These are phyloP conservation scores for Microctonus hyperodae DNA, from an alignment of 2,888 invertebrate genomes.

Conservation along the genomic window DNA sequence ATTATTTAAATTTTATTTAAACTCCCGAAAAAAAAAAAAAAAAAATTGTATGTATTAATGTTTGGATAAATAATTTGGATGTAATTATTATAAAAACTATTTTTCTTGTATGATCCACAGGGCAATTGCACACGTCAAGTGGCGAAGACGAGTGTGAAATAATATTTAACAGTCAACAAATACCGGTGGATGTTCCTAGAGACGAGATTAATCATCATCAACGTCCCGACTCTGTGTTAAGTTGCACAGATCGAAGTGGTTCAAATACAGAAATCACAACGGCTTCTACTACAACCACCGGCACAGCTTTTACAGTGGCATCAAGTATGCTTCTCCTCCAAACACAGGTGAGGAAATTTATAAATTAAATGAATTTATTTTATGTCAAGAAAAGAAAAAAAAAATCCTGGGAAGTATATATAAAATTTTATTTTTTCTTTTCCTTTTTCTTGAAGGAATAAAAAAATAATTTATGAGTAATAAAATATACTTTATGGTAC, in stretches of 20 bases:
- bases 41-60: too few relatives aligned
- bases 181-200: conserved; percentile 33
- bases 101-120: conserved; percentile 39
- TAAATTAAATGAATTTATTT: background rate
- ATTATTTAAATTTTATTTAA: too few relatives aligned
- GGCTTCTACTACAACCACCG: conserved; percentile 67
- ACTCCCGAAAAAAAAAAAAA: too few relatives aligned
- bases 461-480: background rate
- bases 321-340: conserved; percentile 95
- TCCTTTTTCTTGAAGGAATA: background rate
- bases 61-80: background rate
- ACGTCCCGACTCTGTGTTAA: conserved; percentile 15
- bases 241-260: conserved; percentile 50
- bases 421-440: background rate
- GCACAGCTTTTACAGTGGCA: conserved; percentile 68
- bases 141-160: conserved; percentile 53
- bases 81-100: conserved; percentile 1
- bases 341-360: conserved; percentile 67
- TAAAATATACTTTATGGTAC: background rate
- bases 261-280: conserved; percentile 51
- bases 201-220: conserved; percentile 30
- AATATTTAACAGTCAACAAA: conserved; percentile 42
- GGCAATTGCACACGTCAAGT: conserved; percentile 57
- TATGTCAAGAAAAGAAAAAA: background rate
- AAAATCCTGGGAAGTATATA: background rate